A percentile compares a stretch with the other conserved stretches of the same genome.
Conservation (phyloP, 2,797 vertebrate genomes). For the Galago senegalensis region DNA sequence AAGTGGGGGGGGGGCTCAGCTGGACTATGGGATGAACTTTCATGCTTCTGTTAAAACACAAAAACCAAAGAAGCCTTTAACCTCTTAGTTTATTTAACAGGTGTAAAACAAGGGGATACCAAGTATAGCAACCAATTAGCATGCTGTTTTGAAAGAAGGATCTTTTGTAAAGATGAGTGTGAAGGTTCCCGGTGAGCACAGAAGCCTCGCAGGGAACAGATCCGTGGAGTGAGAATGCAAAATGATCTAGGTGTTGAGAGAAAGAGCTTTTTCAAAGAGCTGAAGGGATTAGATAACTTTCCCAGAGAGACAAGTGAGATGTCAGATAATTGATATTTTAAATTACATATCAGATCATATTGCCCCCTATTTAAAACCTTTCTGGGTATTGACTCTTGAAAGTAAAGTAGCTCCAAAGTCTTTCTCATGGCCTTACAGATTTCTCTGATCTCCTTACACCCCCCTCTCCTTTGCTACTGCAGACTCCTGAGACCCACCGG, state of each 20-base stretch:
- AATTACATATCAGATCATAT: background rate
- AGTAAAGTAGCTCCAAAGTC: background rate
- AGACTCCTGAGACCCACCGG: background rate
- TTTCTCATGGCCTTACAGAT: background rate
- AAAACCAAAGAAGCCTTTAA: background rate
- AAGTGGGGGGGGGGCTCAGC: background rate
- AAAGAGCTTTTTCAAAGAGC: background rate
- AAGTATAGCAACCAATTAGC: background rate
- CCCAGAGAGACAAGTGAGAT: background rate
- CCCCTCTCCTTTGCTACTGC: background rate
- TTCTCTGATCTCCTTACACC: background rate
- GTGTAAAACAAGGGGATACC: background rate
- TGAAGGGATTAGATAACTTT: background rate
- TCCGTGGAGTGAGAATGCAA: background rate
- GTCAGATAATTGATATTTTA: background rate
- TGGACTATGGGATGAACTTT: background rate
- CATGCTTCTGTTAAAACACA: background rate
- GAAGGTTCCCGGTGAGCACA: background rate
- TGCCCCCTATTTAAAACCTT: background rate
- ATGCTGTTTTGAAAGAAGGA: slow-evolving; percentile 25
- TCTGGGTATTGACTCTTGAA: background rate
- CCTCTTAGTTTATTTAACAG: background rate
- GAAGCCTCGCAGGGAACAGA: background rate
- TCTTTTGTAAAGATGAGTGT: background rate
- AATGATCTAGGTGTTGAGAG: background rate